phyloP scores from a whole-genome alignment of 2,113 vertebrate genomes.

The Lampris incognitus region DNA sequence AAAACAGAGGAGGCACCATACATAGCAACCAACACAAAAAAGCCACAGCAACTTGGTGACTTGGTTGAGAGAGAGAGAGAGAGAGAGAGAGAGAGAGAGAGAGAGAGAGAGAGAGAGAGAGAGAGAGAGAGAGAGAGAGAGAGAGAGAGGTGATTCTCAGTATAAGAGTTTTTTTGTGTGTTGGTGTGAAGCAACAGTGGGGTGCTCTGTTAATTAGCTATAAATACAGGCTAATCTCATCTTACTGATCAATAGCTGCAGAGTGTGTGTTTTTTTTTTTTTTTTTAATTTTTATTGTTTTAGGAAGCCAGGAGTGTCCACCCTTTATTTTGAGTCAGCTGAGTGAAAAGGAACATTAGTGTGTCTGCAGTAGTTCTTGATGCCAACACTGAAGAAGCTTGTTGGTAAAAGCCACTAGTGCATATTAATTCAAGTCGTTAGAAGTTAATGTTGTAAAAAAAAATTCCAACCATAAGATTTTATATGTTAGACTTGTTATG shows the following conservation, averaged over 20 bases:
- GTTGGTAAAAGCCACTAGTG: background rate
- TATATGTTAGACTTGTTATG: too few species aligned
- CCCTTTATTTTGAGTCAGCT: background rate
- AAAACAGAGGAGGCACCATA: conserved; percentile 69
- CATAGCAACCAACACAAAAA: conserved; percentile 66
- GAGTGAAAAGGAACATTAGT: background rate
- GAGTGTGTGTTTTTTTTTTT: conserved; percentile 24
- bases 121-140: too few species aligned
- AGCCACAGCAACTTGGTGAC: conserved; percentile 25
- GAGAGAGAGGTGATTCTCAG: background rate
- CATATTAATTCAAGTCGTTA: too few species aligned
- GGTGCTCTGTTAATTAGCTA: conserved; percentile 17
- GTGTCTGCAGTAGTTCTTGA: background rate
- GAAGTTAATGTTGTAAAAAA: too few species aligned
- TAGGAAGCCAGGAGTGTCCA: background rate
- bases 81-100: too few species aligned
- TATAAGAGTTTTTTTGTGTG: background rate
- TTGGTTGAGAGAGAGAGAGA: conserved; percentile 18
- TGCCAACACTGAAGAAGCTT: background rate
- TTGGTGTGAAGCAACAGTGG: background rate
- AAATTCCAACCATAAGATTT: too few species aligned
- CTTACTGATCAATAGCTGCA: conserved; percentile 36
- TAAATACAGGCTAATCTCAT: background rate
- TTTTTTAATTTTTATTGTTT: too few species aligned
- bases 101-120: too few species aligned